Conservation (phyloP, 2,797 vertebrate species). For the Enteromius anoplus region DNA sequence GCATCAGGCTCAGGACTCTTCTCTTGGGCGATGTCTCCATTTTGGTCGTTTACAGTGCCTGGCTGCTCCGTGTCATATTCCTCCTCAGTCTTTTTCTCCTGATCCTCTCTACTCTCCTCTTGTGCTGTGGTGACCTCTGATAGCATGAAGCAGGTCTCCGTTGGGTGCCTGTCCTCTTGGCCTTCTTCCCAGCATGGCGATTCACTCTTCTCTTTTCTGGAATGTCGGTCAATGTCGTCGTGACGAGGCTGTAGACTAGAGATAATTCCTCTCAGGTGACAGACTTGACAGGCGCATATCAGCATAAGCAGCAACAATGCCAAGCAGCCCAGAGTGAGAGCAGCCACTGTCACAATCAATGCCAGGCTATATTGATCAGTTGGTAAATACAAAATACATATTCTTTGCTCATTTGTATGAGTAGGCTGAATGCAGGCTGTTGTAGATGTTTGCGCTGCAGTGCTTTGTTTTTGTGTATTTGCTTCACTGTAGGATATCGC, state of each 20-base stretch:
- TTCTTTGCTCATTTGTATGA: accelerated
- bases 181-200: background rate
- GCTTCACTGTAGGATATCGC: accelerated
- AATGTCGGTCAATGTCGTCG: slow-evolving; percentile 33
- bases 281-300: slow-evolving; percentile 59
- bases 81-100: slow-evolving; percentile 12
- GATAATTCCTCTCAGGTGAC: slow-evolving; percentile 52
- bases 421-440: accelerated
- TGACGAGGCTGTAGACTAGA: background rate
- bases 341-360: background rate
- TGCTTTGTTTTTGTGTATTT: background rate
- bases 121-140: slow-evolving; percentile 40
- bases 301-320: slow-evolving; percentile 60
- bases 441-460: accelerated
- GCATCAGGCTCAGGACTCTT: background rate
- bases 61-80: background rate
- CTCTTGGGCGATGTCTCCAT: slow-evolving; percentile 24
- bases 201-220: slow-evolving; percentile 7
- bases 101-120: background rate
- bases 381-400: accelerated
- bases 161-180: slow-evolving; percentile 15
- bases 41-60: background rate
- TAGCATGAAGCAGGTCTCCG: slow-evolving; percentile 64
- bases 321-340: slow-evolving; percentile 52
- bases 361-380: accelerated